These are phyloP conservation scores for Rhyacophila evoluta DNA, from an alignment of 2,888 invertebrate species.

Conservation along the genomic window DNA sequence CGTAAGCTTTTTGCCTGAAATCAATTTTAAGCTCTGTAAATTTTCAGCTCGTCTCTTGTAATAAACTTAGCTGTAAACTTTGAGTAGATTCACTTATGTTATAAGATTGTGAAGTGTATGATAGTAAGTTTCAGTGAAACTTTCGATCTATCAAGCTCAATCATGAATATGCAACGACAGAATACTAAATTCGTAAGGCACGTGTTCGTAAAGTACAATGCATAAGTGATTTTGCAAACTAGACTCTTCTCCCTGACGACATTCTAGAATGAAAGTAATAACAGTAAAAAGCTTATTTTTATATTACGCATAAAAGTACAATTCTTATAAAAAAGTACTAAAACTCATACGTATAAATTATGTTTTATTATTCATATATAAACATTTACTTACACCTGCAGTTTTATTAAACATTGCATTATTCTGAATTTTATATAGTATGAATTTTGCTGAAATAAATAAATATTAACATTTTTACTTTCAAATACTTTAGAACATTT, in stretches of 20 bases:
- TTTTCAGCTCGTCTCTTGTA: neutral
- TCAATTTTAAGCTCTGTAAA: neutral
- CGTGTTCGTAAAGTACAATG: constrained; percentile 8
- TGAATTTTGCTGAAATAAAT: too few species aligned
- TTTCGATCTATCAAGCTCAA: constrained; percentile 8
- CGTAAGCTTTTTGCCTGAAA: neutral
- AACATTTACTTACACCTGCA: too few species aligned
- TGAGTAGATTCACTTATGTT: neutral
- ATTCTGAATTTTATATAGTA: too few species aligned
- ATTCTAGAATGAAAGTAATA: neutral
- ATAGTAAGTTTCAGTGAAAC: neutral
- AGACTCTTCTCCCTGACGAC: neutral
- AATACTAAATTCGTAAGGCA: constrained; percentile 17
- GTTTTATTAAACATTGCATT: too few species aligned
- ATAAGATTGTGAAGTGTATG: neutral
- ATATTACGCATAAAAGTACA: neutral
- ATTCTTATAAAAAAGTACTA: too few species aligned
- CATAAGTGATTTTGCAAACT: constrained; percentile 11
- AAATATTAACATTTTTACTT: too few species aligned
- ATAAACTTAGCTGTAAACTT: neutral
- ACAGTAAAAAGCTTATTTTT: neutral
- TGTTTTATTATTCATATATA: too few species aligned
- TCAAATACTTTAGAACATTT: too few species aligned
- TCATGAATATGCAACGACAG: constrained; percentile 18
- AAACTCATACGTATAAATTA: too few species aligned